phyloP scores from a whole-genome alignment of 1,140 invertebrate genomes.

The Conus betulinus region DNA sequence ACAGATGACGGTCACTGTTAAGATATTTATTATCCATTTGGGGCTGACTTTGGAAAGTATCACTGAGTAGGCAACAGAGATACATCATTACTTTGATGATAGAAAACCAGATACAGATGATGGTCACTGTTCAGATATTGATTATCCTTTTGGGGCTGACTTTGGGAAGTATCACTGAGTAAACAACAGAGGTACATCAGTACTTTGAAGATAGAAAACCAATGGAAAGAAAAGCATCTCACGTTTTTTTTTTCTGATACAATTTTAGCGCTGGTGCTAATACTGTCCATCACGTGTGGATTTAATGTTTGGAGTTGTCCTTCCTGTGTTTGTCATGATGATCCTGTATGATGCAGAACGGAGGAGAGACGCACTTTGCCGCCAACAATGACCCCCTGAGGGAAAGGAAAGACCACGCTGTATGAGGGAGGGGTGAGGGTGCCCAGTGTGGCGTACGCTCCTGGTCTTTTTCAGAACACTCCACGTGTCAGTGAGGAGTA shows the following conservation, averaged over 20 bases:
- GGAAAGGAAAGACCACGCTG: background rate
- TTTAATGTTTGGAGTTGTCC: background rate
- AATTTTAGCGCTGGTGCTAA: background rate
- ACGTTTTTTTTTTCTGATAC: background rate
- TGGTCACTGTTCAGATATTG: too few species aligned
- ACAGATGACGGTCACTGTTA: too few species aligned
- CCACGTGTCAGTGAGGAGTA: background rate
- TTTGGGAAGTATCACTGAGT: too few species aligned
- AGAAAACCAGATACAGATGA: too few species aligned
- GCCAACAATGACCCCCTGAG: background rate
- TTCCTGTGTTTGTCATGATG: background rate
- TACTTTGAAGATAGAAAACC: too few species aligned
- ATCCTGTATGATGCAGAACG: background rate
- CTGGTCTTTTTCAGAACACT: background rate
- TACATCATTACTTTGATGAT: too few species aligned
- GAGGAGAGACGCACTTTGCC: background rate
- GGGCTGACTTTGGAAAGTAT: too few species aligned
- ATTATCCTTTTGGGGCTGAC: too few species aligned
- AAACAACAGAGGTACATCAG: too few species aligned
- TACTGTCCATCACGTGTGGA: background rate
- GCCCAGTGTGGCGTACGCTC: background rate
- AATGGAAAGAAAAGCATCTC: background rate
- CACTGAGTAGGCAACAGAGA: too few species aligned
- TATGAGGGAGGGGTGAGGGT: background rate
- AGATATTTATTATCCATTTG: too few species aligned